These are phyloP conservation scores for Eidolon helvum DNA, from an alignment of 2,113 vertebrate genomes.

Conservation along the genomic window DNA sequence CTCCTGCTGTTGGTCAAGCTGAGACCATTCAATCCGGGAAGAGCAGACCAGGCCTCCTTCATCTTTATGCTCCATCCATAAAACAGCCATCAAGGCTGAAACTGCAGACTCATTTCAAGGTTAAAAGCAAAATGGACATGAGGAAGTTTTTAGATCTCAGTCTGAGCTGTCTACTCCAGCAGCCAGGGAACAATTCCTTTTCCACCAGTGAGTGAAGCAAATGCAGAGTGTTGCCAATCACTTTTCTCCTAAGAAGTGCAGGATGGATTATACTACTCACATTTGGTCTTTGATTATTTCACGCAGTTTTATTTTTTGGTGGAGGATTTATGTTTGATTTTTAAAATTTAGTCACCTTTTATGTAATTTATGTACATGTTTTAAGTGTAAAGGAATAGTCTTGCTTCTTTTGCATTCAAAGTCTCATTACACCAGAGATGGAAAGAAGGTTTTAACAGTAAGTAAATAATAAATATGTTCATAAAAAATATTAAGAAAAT, in stretches of 20 bases:
- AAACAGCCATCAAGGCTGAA: neutral
- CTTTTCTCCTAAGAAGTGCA: neutral
- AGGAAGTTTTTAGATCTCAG: constrained; percentile 10
- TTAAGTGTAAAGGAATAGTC: constrained; percentile 24
- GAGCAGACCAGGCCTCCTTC: neutral
- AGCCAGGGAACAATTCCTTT: neutral
- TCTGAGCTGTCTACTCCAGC: neutral
- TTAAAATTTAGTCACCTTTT: constrained; percentile 24
- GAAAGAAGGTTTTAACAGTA: constrained; percentile 36
- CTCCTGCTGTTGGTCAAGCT: neutral
- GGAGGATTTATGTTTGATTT: neutral
- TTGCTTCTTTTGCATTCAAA: constrained; percentile 36
- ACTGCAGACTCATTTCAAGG: neutral
- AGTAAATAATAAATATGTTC: constrained; percentile 2
- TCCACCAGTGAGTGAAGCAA: neutral
- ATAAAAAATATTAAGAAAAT: constrained; percentile 18
- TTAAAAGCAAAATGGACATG: neutral
- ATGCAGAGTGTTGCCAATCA: neutral
- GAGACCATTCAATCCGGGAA: neutral
- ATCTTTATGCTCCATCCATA: neutral
- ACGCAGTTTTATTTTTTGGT: neutral
- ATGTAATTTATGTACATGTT: constrained; percentile 55
- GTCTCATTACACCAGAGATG: constrained; percentile 54
- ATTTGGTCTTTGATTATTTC: neutral
- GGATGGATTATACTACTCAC: neutral